Evolutionary conservation across 2,113 vertebrate genomes (phyloP), one percentile per base, ranked within the genome.

Genomic region (Nyctibius bracteatus): DNA sequence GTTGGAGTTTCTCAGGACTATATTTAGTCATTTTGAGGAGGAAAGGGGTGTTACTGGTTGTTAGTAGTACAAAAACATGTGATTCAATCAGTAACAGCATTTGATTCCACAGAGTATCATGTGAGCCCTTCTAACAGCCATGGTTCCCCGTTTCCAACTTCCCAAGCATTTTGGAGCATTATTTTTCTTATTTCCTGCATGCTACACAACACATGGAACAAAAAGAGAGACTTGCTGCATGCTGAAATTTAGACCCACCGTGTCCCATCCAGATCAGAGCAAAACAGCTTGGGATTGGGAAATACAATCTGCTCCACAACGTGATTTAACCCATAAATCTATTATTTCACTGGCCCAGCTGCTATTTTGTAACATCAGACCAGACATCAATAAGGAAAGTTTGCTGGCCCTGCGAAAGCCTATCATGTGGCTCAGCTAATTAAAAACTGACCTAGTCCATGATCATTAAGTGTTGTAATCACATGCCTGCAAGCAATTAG

Each of bases 401-500:
- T 66, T 88, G 90, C 93, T 97, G 96, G 96, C 96, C 79, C 88
- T 6, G 74, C 0, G 0, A 77, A 83, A 70, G 46, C 71, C 92
- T 88, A 67, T 96, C 96, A 96, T 96, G 96, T 88, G 92, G 95
- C 90, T 97, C 90, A 25, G 92, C 90, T 96, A 97, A 96, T 95
- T 97, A 96, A 93, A 96, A 97, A 92, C 96, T 94, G 94, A 91
- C 94, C 94, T 52, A 49, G 90, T 58, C 93, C 85, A 37, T 12
- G 37, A 94, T 86, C 93, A 94, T 91, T 93, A 94, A 91, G 67
- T 94, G 95, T 94, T 96, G 96, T 97, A 96, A 97, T 97, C 96
- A 91, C 89, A 84, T 78, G 94, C 86, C 96, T 97, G 96, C 93
- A 91, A 96, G 81, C 59, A 91, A 96, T 95, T 91, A 97, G 90